Base-by-base conservation (phyloP, 1,140 invertebrate species). In the Drosophila sp. region DNA sequence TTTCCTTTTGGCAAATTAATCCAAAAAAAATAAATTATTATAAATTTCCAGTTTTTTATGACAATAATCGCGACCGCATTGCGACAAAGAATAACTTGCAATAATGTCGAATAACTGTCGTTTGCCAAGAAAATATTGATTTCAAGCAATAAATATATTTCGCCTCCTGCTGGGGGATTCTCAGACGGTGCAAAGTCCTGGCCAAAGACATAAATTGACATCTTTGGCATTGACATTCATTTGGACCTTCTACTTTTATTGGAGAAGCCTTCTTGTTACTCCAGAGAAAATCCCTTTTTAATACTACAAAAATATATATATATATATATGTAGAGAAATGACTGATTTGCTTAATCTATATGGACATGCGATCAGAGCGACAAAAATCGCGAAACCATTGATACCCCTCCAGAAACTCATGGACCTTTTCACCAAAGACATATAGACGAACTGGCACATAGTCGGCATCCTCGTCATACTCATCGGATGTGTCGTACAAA, bases 371-470 rank as follows among this genome's bases (percentile, higher is more conserved):
- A 10, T 10, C n/a, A 30, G 17, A 10, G 7, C 8, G 25, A 2
- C 40, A 41, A 11, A 76, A 86, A 5, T 75, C 60, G 0, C 60
- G 61, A 10, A 57, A 86, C 82, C 82, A 86, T 23, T 66, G 8
- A 30, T 50, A 68, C 0, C 11, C 33, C 35, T 72, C 65, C 4
- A 86, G 55, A 40, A 29, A 58, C 0, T 7, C 30, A 0, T 86
- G 66, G 1, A 70, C 1, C 0, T 6, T 0, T 0, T 55, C 58
- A n/a, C 82, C 71, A 1, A 86, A 7, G 0, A 82, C 38, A 38
- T 69, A 86, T 0, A 86, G 27, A 2, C 55, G 71, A 1, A 82
- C 79, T 8, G 82, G 82, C 8, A 50, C n/a, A 32, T 66, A 83
- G 1, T 83, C 66, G 0, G 0, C 0, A 10, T 70, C 30, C 0